These are phyloP conservation scores for Syngnathus scovelli DNA, from an alignment of 2,113 vertebrate species.

Conservation along the genomic window DNA sequence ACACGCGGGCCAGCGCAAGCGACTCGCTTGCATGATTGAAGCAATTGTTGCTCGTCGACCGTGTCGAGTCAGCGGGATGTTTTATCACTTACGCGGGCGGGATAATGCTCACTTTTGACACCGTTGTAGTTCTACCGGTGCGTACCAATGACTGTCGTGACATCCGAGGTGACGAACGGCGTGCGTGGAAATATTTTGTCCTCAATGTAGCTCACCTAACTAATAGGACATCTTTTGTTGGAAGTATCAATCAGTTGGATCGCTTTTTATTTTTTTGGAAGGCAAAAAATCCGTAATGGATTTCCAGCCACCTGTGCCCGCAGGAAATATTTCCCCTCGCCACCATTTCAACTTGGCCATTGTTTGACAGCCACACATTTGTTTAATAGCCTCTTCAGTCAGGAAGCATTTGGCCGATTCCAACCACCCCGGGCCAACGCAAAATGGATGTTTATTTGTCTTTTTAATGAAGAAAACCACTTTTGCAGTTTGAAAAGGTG, in stretches of 20 bases:
- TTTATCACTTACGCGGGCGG: slow-evolving; percentile 1
- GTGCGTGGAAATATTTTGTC: too few species aligned
- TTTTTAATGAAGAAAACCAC: slow-evolving; percentile 3
- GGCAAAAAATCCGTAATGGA: slow-evolving; percentile 29
- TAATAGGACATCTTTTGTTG: background rate
- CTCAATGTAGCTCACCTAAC: background rate
- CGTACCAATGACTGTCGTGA: too few species aligned
- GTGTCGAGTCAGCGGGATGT: slow-evolving; percentile 1
- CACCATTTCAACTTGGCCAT: slow-evolving; percentile 10
- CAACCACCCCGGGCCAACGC: background rate
- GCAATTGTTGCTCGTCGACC: slow-evolving; percentile 9
- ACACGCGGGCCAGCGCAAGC: slow-evolving; percentile 12
- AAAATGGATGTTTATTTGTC: slow-evolving; percentile 1
- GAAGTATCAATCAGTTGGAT: background rate
- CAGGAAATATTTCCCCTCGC: slow-evolving; percentile 6
- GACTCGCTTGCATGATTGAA: slow-evolving; percentile 26
- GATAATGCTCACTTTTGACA: background rate
- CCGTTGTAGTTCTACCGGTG: background rate
- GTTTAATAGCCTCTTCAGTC: slow-evolving; percentile 29
- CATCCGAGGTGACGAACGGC: too few species aligned
- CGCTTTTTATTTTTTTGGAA: slow-evolving; percentile 7
- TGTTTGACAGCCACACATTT: slow-evolving; percentile 14
- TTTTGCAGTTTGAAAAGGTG: background rate
- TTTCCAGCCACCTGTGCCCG: slow-evolving; percentile 22
- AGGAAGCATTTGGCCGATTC: slow-evolving; percentile 15